A percentile compares a stretch with the other conserved stretches of the same genome.
These are phyloP conservation scores for Seira ritae DNA, from an alignment of 2,888 invertebrate species.

Conservation along the genomic window DNA sequence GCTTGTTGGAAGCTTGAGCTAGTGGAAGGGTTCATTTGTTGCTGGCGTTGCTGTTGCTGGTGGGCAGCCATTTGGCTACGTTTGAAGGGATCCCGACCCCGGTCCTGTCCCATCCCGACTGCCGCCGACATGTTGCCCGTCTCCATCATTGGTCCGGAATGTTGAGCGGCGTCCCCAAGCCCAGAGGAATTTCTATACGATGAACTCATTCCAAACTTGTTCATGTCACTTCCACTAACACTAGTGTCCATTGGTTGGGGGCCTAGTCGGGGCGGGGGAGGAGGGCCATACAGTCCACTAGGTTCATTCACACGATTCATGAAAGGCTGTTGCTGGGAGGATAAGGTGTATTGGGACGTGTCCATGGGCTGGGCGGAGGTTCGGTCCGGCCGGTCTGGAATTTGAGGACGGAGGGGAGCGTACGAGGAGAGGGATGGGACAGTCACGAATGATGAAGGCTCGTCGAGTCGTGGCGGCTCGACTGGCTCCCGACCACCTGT, in stretches of 20 bases:
- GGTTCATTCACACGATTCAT: slow-evolving; percentile 69
- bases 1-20: slow-evolving; percentile 78
- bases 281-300: slow-evolving; percentile 56
- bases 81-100: slow-evolving; percentile 70
- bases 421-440: slow-evolving; percentile 52
- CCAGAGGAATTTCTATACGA: slow-evolving; percentile 68
- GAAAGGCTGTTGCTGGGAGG: slow-evolving; percentile 65
- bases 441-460: slow-evolving; percentile 43
- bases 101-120: slow-evolving; percentile 57
- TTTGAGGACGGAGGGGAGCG: slow-evolving; percentile 68
- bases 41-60: slow-evolving; percentile 24
- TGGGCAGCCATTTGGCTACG: slow-evolving; percentile 64
- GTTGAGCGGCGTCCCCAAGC: slow-evolving; percentile 68
- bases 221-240: slow-evolving; percentile 60
- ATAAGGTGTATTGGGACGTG: slow-evolving; percentile 58
- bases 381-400: slow-evolving; percentile 74
- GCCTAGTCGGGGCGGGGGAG: slow-evolving; percentile 53
- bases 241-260: slow-evolving; percentile 68
- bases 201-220: slow-evolving; percentile 56
- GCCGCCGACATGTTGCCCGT: slow-evolving; percentile 58
- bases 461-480: slow-evolving; percentile 67
- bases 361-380: slow-evolving; percentile 70
- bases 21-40: slow-evolving; percentile 57
- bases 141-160: slow-evolving; percentile 70
- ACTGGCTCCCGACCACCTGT: slow-evolving; percentile 59